Conservation (phyloP, 2,113 vertebrate genomes). For the Daboia siamensis region DNA sequence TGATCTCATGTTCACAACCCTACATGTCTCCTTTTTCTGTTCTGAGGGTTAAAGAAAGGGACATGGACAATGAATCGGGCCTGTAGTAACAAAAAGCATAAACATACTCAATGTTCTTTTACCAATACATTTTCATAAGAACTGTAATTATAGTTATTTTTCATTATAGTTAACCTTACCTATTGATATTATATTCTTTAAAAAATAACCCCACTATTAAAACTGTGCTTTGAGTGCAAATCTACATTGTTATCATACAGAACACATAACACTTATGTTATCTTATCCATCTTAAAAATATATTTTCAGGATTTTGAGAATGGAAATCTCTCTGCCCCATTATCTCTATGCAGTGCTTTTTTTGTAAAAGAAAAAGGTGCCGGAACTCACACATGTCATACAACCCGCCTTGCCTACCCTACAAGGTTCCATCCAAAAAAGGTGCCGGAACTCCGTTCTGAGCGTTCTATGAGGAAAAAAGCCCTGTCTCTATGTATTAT, state of each 20-base stretch:
- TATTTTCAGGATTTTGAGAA: accelerated
- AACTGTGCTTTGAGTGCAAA: background rate
- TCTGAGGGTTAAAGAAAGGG: background rate
- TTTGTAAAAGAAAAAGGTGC: no score
- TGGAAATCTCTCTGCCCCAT: background rate
- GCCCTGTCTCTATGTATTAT: background rate
- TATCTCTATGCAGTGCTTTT: no score
- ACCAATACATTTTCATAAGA: background rate
- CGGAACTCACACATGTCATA: no score
- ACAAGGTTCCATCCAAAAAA: no score
- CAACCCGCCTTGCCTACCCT: no score
- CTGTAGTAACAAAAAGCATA: background rate
- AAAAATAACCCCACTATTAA: background rate
- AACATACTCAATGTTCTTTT: background rate
- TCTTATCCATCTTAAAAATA: background rate
- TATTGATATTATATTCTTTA: background rate
- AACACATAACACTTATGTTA: background rate
- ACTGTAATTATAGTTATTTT: background rate
- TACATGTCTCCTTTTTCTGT: background rate
- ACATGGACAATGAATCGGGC: background rate
- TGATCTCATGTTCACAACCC: background rate
- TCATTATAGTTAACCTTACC: background rate
- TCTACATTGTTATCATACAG: background rate
- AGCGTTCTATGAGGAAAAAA: no score
- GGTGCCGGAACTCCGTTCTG: no score